Evolutionary conservation across 37 sponge, comb jelly and placozoan species (phyloP).

Genomic region (Eunapius fragilis): DNA sequence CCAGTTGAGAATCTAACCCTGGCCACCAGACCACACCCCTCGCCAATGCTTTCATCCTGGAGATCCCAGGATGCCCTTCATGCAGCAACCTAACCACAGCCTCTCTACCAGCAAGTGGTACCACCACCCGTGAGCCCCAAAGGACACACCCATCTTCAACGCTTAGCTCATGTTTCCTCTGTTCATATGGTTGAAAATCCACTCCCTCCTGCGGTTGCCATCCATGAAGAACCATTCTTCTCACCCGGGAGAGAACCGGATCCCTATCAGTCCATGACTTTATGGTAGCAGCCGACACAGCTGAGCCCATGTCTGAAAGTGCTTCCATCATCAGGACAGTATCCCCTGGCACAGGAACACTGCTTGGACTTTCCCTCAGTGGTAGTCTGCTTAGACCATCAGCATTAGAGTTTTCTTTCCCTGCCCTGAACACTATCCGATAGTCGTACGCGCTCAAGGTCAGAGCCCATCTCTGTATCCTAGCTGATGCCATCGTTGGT

Average conservation of each 20-base stretch:
- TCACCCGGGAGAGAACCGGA: constrained; percentile 17
- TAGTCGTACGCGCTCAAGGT: constrained; percentile 35
- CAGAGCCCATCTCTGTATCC: constrained; percentile 36
- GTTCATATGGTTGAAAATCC: background rate
- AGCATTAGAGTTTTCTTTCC: constrained; percentile 5
- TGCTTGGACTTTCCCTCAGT: background rate
- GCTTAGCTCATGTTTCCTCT: constrained; percentile 13
- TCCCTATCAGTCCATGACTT: constrained; percentile 25
- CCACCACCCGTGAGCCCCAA: constrained; percentile 3
- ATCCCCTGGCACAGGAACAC: constrained; percentile 20
- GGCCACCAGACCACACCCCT: constrained; percentile 52
- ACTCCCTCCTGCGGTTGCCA: background rate
- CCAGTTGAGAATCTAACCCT: constrained; percentile 20
- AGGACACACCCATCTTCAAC: constrained; percentile 21
- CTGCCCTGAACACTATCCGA: constrained; percentile 15
- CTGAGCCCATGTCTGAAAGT: background rate
- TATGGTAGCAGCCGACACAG: constrained; percentile 2
- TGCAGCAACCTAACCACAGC: background rate
- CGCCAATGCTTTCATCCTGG: constrained; percentile 18
- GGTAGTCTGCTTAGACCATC: constrained; percentile 41
- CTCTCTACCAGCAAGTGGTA: constrained; percentile 6
- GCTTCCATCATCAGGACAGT: background rate
- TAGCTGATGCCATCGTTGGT: constrained; percentile 38
- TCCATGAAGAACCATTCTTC: background rate
- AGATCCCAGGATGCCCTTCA: constrained; percentile 29